phyloP scores from a whole-genome alignment of 2,113 vertebrate species.

The Hylia prasina region DNA sequence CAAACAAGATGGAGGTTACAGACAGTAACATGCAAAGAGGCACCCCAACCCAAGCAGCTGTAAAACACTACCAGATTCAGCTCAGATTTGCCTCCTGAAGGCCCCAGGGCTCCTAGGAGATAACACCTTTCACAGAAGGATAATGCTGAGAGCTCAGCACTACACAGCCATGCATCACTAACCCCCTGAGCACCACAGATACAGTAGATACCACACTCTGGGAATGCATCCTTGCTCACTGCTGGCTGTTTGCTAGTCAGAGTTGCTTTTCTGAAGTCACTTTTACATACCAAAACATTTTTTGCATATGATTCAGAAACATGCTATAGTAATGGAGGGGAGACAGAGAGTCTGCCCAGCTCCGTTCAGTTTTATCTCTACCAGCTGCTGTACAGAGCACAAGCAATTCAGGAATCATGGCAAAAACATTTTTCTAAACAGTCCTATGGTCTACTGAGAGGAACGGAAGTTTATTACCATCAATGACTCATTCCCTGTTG shows the following conservation, averaged over 20 bases:
- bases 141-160: not conserved
- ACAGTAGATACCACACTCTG: not conserved
- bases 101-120: not conserved
- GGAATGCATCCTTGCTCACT: not conserved
- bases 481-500: slow-evolving; percentile 48
- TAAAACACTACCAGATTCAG: not conserved
- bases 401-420: slow-evolving; percentile 36
- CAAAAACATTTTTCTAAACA: slow-evolving; percentile 41
- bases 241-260: not conserved
- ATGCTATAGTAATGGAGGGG: slow-evolving; percentile 56
- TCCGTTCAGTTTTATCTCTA: slow-evolving; percentile 47
- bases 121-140: not conserved
- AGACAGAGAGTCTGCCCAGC: slow-evolving; percentile 63
- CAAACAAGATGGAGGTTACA: not conserved
- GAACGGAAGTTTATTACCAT: slow-evolving; percentile 60
- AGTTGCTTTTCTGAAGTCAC: slow-evolving; percentile 26
- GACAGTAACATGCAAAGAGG: not conserved
- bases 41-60: not conserved
- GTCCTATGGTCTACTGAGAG: slow-evolving; percentile 49
- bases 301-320: slow-evolving; percentile 53
- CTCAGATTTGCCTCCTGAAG: not conserved
- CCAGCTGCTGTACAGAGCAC: slow-evolving; percentile 47
- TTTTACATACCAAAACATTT: slow-evolving; percentile 48
- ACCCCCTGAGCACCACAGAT: not conserved
- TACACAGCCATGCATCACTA: not conserved